Percentiles rank a stretch among this genome's conserved stretches.
These are phyloP conservation scores for Coleophora deauratella DNA, from an alignment of 2,888 invertebrate genomes.

Conservation along the genomic window DNA sequence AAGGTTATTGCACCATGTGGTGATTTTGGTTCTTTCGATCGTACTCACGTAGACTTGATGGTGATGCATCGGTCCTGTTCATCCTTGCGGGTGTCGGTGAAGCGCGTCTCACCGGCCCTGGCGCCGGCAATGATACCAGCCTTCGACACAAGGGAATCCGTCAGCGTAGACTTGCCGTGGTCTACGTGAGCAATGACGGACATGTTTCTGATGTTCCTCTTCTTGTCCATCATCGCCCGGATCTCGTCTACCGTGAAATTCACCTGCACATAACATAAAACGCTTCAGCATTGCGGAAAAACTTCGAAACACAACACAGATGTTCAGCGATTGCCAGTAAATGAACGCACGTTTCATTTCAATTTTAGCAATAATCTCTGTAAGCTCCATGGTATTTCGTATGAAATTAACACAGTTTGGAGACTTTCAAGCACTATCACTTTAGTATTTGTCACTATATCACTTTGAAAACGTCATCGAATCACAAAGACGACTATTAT, in stretches of 20 bases:
- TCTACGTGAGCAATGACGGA: constrained; percentile 99
- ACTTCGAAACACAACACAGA: constrained; percentile 37
- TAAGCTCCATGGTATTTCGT: neutral
- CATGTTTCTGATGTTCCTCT: constrained; percentile 99
- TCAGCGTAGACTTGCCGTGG: constrained; percentile 99
- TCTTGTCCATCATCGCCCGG: constrained; percentile 99
- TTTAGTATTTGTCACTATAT: constrained; percentile 31
- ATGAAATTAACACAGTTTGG: neutral
- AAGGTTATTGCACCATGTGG: constrained; percentile 37
- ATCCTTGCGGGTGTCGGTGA: constrained; percentile 99
- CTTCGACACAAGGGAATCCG: constrained; percentile 99
- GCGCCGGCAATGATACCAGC: constrained; percentile 99
- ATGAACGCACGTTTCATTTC: constrained; percentile 48
- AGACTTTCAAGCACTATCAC: constrained; percentile 25
- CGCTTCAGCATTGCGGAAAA: constrained; percentile 34
- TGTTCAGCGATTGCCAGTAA: constrained; percentile 31
- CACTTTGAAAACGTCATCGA: constrained; percentile 63
- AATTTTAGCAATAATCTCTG: neutral
- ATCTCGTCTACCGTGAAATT: constrained; percentile 99
- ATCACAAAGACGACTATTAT: constrained; percentile 48
- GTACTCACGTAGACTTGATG: constrained; percentile 98
- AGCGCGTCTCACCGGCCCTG: constrained; percentile 98
- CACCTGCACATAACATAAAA: constrained; percentile 82
- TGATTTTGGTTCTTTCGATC: constrained; percentile 9
- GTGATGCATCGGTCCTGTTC: constrained; percentile 99